Conservation (phyloP, 2,113 vertebrate genomes). For the Xenopus laevis region DNA sequence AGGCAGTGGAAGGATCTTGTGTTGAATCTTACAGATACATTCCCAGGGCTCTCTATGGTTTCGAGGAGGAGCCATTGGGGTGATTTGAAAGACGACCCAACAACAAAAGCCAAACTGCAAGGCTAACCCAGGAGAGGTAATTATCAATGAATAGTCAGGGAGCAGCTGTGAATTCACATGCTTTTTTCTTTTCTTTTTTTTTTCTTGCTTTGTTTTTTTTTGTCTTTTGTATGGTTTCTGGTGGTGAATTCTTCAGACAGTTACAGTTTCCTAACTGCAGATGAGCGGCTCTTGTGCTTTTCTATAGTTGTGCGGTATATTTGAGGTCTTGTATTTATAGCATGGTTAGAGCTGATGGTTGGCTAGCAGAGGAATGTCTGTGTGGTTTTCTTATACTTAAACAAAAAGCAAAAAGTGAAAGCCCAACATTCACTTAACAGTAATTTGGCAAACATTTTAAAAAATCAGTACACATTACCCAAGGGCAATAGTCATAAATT, state of each 20-base stretch:
- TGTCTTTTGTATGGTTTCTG: conserved; percentile 11
- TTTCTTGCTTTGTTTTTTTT: not conserved
- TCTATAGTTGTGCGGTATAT: conserved; percentile 54
- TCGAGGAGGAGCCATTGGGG: conserved; percentile 1
- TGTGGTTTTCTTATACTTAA: conserved; percentile 22
- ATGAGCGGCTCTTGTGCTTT: not conserved
- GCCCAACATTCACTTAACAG: not conserved
- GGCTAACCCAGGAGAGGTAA: conserved; percentile 25
- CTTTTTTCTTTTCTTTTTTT: not conserved
- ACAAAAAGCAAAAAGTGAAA: conserved; percentile 25
- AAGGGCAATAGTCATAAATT: conserved; percentile 27
- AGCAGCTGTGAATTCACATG: conserved; percentile 29
- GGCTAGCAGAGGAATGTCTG: conserved; percentile 29
- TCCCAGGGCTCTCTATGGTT: conserved; percentile 28
- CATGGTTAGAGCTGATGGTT: conserved; percentile 30
- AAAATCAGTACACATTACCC: conserved; percentile 38
- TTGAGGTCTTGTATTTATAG: conserved; percentile 60
- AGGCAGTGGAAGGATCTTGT: conserved; percentile 29
- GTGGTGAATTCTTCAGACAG: conserved; percentile 4
- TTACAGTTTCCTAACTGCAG: conserved; percentile 17
- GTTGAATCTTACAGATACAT: conserved; percentile 29
- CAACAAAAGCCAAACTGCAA: conserved; percentile 10
- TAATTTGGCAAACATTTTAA: conserved; percentile 6
- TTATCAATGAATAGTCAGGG: conserved; percentile 28
- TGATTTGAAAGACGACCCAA: conserved; percentile 7